phyloP scores from a whole-genome alignment of 2,797 vertebrate genomes.

The Diplodus sargus region DNA sequence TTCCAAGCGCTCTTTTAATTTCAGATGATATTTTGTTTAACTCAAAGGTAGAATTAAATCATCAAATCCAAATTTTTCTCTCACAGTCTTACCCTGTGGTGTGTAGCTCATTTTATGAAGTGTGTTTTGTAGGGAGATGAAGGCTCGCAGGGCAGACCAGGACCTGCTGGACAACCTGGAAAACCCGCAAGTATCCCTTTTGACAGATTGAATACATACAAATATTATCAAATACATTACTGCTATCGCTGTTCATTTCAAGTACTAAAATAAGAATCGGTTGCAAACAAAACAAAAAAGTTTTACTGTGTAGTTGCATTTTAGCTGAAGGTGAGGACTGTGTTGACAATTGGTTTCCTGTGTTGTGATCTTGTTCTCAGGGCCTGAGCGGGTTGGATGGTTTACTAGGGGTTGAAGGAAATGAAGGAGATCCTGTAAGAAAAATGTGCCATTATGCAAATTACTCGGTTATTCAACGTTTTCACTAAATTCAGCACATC shows the following conservation, averaged over 20 bases:
- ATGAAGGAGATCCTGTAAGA: slow-evolving; percentile 84
- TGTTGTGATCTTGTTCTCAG: slow-evolving; percentile 64
- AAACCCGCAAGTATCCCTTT: slow-evolving; percentile 77
- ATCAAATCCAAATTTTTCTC: not conserved
- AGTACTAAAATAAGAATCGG: not conserved
- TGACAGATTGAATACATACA: not conserved
- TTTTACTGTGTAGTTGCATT: not conserved
- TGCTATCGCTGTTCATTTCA: not conserved
- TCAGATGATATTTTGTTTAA: not conserved
- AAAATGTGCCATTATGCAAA: not conserved
- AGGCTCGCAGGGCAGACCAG: slow-evolving; percentile 72
- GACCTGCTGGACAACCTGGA: slow-evolving; percentile 76
- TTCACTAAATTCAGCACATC: slow-evolving; percentile 2
- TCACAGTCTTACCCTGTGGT: not conserved
- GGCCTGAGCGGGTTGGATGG: slow-evolving; percentile 82
- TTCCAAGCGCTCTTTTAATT: not conserved
- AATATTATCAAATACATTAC: not conserved
- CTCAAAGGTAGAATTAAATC: not conserved
- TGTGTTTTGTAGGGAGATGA: slow-evolving; percentile 73
- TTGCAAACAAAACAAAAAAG: not conserved
- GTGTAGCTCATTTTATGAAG: not conserved
- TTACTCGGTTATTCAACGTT: not conserved
- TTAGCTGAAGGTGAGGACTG: not conserved
- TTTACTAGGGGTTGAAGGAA: slow-evolving; percentile 85
- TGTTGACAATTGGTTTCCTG: slow-evolving; percentile 2